These are phyloP conservation scores for Erebia ligea DNA, from an alignment of 2,888 invertebrate species.

Conservation along the genomic window DNA sequence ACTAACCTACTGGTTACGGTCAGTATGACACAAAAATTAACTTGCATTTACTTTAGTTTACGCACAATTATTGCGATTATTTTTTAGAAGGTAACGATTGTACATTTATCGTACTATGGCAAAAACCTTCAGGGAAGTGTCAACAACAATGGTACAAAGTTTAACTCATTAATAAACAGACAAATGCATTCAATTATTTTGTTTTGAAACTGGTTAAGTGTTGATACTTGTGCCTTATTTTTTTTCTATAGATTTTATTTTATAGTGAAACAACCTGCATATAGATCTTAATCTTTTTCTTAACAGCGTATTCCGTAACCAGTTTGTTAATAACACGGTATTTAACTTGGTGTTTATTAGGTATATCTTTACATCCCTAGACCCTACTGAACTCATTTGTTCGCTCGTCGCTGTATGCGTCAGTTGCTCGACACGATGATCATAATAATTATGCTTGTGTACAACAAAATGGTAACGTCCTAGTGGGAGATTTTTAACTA, in stretches of 20 bases:
- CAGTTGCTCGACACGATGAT: background rate
- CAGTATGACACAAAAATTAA: background rate
- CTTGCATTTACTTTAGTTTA: constrained; percentile 4
- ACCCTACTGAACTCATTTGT: background rate
- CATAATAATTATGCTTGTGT: too few species aligned
- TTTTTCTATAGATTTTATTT: background rate
- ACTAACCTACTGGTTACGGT: constrained; percentile 3
- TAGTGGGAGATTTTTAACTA: too few species aligned
- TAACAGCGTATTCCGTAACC: background rate
- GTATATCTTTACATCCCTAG: background rate
- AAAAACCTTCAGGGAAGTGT: too few species aligned
- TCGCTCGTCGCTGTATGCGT: background rate
- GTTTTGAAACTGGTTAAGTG: background rate
- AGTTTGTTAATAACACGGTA: background rate
- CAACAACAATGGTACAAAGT: background rate
- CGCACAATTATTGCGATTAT: background rate
- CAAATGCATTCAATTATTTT: background rate
- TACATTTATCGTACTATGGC: too few species aligned
- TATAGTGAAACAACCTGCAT: too few species aligned
- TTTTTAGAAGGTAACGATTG: background rate
- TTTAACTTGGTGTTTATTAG: background rate
- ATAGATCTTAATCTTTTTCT: background rate
- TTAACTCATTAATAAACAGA: background rate
- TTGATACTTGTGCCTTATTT: background rate
- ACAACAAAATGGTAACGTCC: too few species aligned